Evolutionary conservation across 2,113 vertebrate species (phyloP).

Genomic region (Dascyllus trimaculatus): DNA sequence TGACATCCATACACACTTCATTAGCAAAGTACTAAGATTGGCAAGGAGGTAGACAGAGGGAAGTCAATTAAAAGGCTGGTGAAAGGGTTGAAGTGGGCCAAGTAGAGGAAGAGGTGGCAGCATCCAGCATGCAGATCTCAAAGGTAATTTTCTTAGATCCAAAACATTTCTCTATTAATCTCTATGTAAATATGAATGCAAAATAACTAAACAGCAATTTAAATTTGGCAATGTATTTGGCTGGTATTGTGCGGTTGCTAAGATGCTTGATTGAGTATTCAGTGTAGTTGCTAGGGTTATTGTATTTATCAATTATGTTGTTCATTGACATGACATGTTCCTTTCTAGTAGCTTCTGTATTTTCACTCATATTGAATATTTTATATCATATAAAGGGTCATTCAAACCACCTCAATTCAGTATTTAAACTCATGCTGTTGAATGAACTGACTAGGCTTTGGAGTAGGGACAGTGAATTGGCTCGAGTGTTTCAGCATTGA

Average conservation of each 20-base stretch:
- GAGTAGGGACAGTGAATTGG: not conserved
- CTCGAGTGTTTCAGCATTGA: not conserved
- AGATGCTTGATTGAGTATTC: not conserved
- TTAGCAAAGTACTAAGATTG: not conserved
- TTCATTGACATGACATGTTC: not conserved
- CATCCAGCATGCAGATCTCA: not conserved
- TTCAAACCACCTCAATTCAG: not conserved
- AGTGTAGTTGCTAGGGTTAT: not conserved
- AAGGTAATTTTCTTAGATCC: not conserved
- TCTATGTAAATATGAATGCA: too few relatives aligned
- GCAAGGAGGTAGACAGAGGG: slow-evolving; percentile 1
- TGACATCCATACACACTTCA: not conserved
- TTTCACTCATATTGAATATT: not conserved
- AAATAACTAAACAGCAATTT: too few relatives aligned
- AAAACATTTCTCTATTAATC: too few relatives aligned
- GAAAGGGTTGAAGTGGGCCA: not conserved
- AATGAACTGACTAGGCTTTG: not conserved
- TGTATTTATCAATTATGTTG: not conserved
- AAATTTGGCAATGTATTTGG: too few relatives aligned
- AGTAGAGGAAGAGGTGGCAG: not conserved
- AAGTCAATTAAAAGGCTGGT: not conserved
- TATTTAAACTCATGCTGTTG: not conserved
- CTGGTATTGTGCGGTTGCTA: not conserved
- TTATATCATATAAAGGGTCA: not conserved
- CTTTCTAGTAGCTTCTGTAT: not conserved